Evolutionary conservation across 2,888 invertebrate genomes (phyloP), one percentile per base, ranked within the genome.

Genomic region (Urechis unicinctus): DNA sequence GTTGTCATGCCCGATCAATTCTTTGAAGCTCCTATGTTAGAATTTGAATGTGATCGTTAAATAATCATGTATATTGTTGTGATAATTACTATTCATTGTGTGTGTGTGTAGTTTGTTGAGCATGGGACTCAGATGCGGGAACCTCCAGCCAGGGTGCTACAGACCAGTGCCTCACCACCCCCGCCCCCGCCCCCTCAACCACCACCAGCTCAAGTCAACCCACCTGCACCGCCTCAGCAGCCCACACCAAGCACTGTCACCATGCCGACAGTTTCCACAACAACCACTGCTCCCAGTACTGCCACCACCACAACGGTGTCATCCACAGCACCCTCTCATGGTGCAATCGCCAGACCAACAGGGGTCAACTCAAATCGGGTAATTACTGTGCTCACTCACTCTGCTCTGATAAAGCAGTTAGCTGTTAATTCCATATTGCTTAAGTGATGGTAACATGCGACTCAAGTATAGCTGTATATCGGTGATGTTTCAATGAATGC

Each of bases 121-220:
- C 94, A 86, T 73, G 95, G 95, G 31, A 83, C 89, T 49, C 87
- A 90, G 73, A 88, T 88, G 58, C 86, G 88, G 75, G 94, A 95
- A 72, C 95, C 95, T 6, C 92, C 93, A 0, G 83, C 59, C 0
- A 84, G 86, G 79, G 82, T 83, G 42, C 84, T 85, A 2, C 64
- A 70, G 17, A 42, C 54, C 9, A 44, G 54, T 17, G 25, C 50
- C 41, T 25, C 47, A 22, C 48, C 44, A 43, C 21, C 60, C 49
- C 81, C 50, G 82, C 83, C 43, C 82, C 83, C 55, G 83, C 83
- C 13, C 77, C 81, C 1, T 82, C 58, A 42, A 47, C 24, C 50
- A 62, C 60, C 28, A 55, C 64, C 30, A 21, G 21, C 55, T 36
- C 17, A 9, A 9, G 36, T 36, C 9, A 17, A 9, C 17, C 36